Evolutionary conservation across 1,140 invertebrate genomes (phyloP).

Genomic region (Drosophila orosa): DNA sequence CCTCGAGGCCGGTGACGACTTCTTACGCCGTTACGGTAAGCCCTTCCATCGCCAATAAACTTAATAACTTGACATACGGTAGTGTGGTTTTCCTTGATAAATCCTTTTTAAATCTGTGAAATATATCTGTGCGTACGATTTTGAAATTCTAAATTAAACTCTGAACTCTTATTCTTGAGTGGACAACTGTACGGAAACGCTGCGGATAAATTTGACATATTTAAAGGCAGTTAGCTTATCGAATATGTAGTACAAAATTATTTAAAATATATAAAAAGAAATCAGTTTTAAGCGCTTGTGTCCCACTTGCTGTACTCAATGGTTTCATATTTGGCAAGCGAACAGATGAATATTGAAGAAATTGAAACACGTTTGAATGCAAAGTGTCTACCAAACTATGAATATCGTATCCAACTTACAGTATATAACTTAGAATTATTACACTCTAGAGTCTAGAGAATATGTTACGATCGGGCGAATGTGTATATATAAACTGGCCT

Average conservation of each 20-base stretch:
- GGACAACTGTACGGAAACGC: slow-evolving; percentile 4
- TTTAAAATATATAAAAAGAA: slow-evolving; percentile 16
- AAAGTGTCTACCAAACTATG: slow-evolving; percentile 65
- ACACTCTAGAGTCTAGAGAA: slow-evolving; percentile 5
- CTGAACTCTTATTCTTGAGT: not conserved
- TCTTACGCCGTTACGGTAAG: slow-evolving; percentile 93
- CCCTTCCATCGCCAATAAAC: slow-evolving; percentile 57
- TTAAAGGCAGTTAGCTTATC: slow-evolving; percentile 50
- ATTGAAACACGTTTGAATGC: slow-evolving; percentile 84
- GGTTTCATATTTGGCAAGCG: slow-evolving; percentile 53
- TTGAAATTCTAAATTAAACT: slow-evolving; percentile 13
- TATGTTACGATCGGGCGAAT: not conserved
- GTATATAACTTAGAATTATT: slow-evolving; percentile 29
- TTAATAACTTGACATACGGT: slow-evolving; percentile 45
- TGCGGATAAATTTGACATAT: slow-evolving; percentile 62
- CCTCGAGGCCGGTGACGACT: slow-evolving; percentile 88
- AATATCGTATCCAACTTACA: slow-evolving; percentile 71
- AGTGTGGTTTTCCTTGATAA: slow-evolving; percentile 59
- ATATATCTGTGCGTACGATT: slow-evolving; percentile 53
- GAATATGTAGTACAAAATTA: slow-evolving; percentile 37
- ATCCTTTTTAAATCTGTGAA: slow-evolving; percentile 60
- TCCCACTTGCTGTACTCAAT: slow-evolving; percentile 70
- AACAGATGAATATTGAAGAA: slow-evolving; percentile 62
- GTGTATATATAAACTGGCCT: slow-evolving; percentile 17
- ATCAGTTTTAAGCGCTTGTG: slow-evolving; percentile 59